Percentiles rank a stretch among this genome's conserved stretches.
phyloP scores from a whole-genome alignment of 2,113 vertebrate species.

The Corvus hawaiiensis region DNA sequence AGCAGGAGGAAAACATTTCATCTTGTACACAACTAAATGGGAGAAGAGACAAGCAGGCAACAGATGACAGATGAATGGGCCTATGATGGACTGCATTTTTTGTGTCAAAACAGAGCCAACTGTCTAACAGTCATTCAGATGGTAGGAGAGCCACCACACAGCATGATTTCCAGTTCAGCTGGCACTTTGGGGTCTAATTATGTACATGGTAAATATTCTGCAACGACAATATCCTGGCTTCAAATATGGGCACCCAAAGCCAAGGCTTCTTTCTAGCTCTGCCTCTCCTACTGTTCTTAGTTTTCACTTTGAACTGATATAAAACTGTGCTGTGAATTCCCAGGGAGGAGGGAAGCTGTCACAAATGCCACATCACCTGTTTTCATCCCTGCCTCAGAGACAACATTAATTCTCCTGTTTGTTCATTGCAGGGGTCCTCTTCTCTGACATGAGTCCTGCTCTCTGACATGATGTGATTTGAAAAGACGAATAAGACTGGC shows the following conservation, averaged over 20 bases:
- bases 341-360: not conserved
- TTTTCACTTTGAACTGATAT: not conserved
- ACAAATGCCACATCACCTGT: not conserved
- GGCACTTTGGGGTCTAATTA: slow-evolving; percentile 43
- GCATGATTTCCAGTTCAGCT: slow-evolving; percentile 55
- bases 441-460: not conserved
- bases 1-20: slow-evolving; percentile 55
- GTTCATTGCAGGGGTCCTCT: not conserved
- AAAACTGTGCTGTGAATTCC: not conserved
- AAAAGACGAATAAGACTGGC: not conserved
- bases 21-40: slow-evolving; percentile 46
- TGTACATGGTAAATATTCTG: slow-evolving; percentile 40
- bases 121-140: slow-evolving; percentile 54
- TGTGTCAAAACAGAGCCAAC: slow-evolving; percentile 56
- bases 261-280: not conserved
- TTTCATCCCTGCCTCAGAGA: not conserved
- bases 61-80: slow-evolving; percentile 62
- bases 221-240: not conserved
- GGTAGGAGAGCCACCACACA: slow-evolving; percentile 36
- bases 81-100: slow-evolving; percentile 61
- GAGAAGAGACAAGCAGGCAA: slow-evolving; percentile 55
- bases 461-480: not conserved
- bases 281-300: slow-evolving; percentile 19
- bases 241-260: not conserved
- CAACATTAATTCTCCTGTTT: not conserved